Base-by-base conservation (phyloP, 1,140 invertebrate species). In the Venturia canescens region DNA sequence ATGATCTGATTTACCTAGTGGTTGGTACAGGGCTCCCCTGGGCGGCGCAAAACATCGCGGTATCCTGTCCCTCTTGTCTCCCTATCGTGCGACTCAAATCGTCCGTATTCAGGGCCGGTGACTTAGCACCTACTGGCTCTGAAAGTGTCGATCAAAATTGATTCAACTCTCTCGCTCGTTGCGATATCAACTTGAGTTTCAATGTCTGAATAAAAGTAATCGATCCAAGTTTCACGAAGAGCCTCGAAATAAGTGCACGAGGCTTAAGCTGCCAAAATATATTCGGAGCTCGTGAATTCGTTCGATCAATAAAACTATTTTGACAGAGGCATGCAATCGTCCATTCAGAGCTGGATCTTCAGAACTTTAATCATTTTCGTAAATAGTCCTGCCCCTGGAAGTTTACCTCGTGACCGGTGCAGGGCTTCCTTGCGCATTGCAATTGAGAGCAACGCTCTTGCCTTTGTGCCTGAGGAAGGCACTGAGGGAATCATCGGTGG, bases 121-220 rank as follows among this genome's bases (percentile, higher is more conserved):
- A 93, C 79, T 96, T 95, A 85, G 94, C 94, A 88, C 95, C 94
- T 83, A 97, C 93, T 27, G 96, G 96, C 86, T 97, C 96, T 97
- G 91, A 80, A 90, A 89, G 82, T 77, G 81, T 79, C 78, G 66
- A 80, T 83, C 69, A 81, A 50, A 29, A 79, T 74, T 48, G 26
- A 75, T 75, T 72, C 79, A 53, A 76, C 66, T 80, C 23, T 13
- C 60, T 38, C 21, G 11, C 15, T 50, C 31, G 48, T n/a, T 23
- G 63, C 18, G 60, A 60, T 34, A n/a, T 27, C 21, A 60, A 76
- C 7, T 57, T 5, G 38, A 34, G 18, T 69, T 69, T 15, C 4
- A 69, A 18, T 31, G 31, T 31, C 16, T 27, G 29, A 69, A 69
- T 15, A 7, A 29, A 31, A 23, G 7, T 63, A n/a, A 2, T 31